Conservation (phyloP, 2,797 vertebrate genomes). For the Hapalemur alaotrensis region DNA sequence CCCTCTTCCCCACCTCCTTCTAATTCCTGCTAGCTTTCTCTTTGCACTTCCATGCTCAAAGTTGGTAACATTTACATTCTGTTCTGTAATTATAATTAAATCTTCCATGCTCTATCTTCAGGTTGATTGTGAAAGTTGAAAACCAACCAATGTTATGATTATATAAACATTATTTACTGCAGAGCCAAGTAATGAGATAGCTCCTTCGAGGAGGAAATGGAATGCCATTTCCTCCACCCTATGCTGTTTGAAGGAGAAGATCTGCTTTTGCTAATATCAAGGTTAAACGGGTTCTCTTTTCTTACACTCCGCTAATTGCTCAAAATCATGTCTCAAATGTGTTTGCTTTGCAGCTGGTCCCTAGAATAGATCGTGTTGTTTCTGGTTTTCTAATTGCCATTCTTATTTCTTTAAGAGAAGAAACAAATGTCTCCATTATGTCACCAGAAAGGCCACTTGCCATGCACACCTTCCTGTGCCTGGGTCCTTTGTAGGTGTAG, state of each 20-base stretch:
- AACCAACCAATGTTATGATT: background rate
- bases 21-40: background rate
- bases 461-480: background rate
- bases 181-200: background rate
- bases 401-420: constrained; percentile 13
- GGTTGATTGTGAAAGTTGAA: background rate
- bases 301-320: background rate
- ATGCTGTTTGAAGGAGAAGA: background rate
- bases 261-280: background rate
- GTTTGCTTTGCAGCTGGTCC: background rate
- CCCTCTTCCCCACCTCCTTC: background rate
- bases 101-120: background rate
- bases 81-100: background rate
- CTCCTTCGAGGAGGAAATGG: background rate
- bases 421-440: constrained; percentile 47
- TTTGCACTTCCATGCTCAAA: background rate
- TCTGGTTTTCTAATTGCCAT: constrained; percentile 55
- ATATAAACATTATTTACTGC: background rate
- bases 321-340: background rate
- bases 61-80: background rate
- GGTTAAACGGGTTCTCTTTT: constrained; percentile 14
- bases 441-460: background rate
- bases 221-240: background rate
- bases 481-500: background rate
- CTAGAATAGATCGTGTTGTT: constrained; percentile 26